Conservation (phyloP, 2,113 vertebrate species). For the Tinamus guttatus region DNA sequence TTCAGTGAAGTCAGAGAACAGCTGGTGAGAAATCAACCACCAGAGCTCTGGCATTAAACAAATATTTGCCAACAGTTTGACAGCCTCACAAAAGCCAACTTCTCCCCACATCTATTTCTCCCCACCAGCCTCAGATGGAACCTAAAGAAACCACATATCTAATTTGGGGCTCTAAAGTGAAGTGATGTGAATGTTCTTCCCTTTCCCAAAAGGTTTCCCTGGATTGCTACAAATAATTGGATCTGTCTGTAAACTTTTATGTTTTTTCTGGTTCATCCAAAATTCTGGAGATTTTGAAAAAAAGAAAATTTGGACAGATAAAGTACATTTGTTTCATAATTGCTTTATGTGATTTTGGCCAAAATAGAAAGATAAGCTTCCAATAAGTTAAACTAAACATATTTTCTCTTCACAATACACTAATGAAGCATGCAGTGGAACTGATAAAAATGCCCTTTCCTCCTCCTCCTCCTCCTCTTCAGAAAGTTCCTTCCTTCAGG, state of each 20-base stretch:
- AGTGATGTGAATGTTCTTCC: neutral
- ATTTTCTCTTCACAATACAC: neutral
- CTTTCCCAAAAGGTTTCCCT: neutral
- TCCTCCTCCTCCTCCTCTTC: neutral
- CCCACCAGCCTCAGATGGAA: neutral
- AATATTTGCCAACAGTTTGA: rapidly evolving
- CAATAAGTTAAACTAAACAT: neutral
- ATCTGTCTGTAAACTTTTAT: neutral
- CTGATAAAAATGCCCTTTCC: neutral
- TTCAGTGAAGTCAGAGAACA: neutral
- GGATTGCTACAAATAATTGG: neutral
- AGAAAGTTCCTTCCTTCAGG: neutral
- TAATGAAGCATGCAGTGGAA: neutral
- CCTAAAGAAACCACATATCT: neutral
- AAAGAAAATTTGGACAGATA: neutral
- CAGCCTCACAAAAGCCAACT: rapidly evolving
- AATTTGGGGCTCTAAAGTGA: neutral
- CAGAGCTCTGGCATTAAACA: rapidly evolving
- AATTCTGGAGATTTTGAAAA: neutral
- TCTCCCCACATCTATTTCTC: rapidly evolving
- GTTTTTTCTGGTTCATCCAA: neutral
- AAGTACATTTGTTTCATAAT: neutral
- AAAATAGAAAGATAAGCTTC: neutral
- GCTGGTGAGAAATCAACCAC: neutral
- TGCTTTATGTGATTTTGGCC: neutral